These are phyloP conservation scores for Allochrocebus solatus DNA, from an alignment of 2,797 vertebrate genomes.

Conservation along the genomic window DNA sequence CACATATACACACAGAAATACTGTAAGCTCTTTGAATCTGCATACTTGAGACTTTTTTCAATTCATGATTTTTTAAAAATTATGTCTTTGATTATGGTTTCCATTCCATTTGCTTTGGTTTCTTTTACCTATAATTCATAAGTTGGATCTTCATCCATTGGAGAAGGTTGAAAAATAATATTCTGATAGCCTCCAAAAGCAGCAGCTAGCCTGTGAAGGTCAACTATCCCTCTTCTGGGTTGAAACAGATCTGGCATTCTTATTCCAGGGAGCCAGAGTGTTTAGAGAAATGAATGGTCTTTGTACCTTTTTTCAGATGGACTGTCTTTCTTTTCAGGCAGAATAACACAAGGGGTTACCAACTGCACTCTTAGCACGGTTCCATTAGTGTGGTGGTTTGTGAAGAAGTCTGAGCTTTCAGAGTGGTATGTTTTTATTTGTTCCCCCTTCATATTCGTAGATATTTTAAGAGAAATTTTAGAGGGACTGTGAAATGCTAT, in stretches of 20 bases:
- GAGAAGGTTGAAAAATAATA: neutral
- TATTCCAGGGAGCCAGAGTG: neutral
- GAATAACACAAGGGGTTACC: neutral
- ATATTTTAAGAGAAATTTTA: slow-evolving; percentile 45
- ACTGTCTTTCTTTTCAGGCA: neutral
- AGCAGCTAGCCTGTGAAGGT: neutral
- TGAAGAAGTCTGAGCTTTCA: neutral
- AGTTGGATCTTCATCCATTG: neutral
- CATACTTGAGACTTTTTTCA: neutral
- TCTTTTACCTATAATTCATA: neutral
- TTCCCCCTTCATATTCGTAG: neutral
- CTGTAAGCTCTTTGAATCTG: neutral
- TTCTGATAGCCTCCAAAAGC: neutral
- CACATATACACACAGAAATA: neutral
- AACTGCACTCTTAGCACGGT: neutral
- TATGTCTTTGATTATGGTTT: slow-evolving; percentile 26
- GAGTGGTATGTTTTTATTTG: neutral
- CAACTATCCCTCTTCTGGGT: neutral
- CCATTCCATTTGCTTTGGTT: neutral
- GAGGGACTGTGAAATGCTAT: neutral
- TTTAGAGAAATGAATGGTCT: neutral
- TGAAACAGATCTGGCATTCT: neutral
- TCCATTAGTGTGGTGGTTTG: neutral
- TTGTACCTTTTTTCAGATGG: neutral
- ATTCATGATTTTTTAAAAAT: neutral